Base-by-base conservation (phyloP, 2,113 vertebrate species). In the Caretta caretta region DNA sequence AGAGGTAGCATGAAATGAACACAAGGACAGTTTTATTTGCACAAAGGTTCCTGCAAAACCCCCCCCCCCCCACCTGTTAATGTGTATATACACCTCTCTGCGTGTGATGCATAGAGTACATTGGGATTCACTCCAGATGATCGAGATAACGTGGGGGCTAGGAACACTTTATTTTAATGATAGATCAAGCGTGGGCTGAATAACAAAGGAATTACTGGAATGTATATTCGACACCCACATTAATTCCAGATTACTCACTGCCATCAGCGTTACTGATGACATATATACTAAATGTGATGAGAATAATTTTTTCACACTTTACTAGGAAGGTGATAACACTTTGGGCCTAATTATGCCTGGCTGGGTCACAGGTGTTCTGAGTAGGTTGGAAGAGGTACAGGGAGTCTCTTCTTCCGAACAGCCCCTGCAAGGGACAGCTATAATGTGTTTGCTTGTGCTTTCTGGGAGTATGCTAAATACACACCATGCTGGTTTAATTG, bases 131-230 rank as follows among this genome's bases (percentile, higher is more conserved):
- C 83, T 89, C 84, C 91, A 93, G 94, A 84, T 86, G 69, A 87
- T 91, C 46, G 5, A 88, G 84, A 89, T 91, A 80, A 69, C 56
- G 91, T 94, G 90, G 90, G 82, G 86, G 56, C 69, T 94, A 92
- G 54, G 83, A 95, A 51, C 24, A 65, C 86, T 96, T 96, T 59
- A 94, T 87, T 96, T 96, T 91, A 97, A 94, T 97, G 95, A 96
- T 91, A 93, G 97, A 83, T 92, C 65, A n/a, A 56, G 83, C 38
- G 96, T 98, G 95, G 97, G 97, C 96, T 95, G 96, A 86, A 93
- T 95, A 96, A 97, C 95, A 98, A 98, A 97, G 95, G 83, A 88
- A 38, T 81, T 88, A 87, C 93, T 95, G 90, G 90, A 90, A 87
- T 57, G 65, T 94, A 84, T 54, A 80, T 91, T 96, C 94, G 92